phyloP scores from a whole-genome alignment of 2,888 invertebrate species.

The Nasonovia ribisnigri region DNA sequence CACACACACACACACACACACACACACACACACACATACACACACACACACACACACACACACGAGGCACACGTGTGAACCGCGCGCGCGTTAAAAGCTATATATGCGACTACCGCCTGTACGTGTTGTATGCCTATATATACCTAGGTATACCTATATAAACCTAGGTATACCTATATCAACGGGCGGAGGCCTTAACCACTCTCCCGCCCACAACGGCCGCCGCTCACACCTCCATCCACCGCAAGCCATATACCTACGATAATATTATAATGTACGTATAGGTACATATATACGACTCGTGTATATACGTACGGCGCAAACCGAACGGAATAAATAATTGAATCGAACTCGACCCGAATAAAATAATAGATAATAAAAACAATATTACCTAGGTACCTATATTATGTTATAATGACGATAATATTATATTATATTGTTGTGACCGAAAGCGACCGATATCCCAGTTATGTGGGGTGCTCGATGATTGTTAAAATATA shows the following conservation, averaged over 20 bases:
- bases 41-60: neutral
- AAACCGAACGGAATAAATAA: neutral
- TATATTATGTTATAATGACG: neutral
- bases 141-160: neutral
- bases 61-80: neutral
- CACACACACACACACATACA: neutral
- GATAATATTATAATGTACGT: neutral
- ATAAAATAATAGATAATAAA: neutral
- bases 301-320: neutral
- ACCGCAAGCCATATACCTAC: neutral
- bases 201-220: neutral
- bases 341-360: neutral
- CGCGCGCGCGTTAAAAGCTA: constrained; percentile 31
- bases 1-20: neutral
- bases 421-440: too few species aligned
- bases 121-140: neutral
- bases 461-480: neutral
- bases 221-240: neutral
- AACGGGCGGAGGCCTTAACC: neutral
- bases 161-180: neutral
- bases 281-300: neutral
- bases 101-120: neutral
- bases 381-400: too few species aligned
- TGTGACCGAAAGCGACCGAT: neutral
- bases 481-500: neutral